Evolutionary conservation across 2,888 invertebrate genomes (phyloP).

Genomic region (Lasioglossum morio): DNA sequence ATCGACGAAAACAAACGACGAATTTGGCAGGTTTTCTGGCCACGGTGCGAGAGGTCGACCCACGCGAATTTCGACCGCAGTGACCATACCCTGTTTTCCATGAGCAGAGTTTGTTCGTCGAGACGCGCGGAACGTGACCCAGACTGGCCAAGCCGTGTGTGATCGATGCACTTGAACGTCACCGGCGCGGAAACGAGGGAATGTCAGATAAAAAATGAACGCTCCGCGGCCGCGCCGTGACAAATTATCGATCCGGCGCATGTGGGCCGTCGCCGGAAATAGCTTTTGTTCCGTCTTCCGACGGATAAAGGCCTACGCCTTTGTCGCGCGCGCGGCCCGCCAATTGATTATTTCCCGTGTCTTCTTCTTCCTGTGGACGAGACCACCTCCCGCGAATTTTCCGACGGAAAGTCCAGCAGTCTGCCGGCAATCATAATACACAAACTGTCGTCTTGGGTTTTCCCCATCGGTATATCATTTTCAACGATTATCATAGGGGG

Average conservation of each 20-base stretch:
- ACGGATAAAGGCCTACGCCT: constrained; percentile 10
- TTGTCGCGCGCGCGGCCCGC: constrained; percentile 15
- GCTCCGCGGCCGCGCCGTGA: constrained; percentile 20
- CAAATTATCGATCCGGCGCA: constrained; percentile 59
- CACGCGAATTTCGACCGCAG: background rate
- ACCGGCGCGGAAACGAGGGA: background rate
- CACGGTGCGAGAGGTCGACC: background rate
- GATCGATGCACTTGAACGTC: constrained; percentile 37
- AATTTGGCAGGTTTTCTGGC: constrained; percentile 1
- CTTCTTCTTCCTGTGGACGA: background rate
- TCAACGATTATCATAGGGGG: background rate
- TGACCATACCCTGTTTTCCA: background rate
- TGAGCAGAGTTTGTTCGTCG: background rate
- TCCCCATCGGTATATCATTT: background rate
- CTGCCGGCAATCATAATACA: background rate
- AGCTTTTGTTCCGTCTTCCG: constrained; percentile 55
- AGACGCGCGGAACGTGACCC: background rate
- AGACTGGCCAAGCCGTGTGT: background rate
- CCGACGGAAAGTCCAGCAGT: background rate
- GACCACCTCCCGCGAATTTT: background rate
- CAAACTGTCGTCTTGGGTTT: background rate
- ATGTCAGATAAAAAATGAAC: constrained; percentile 38
- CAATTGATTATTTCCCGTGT: constrained; percentile 22
- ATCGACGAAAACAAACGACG: background rate
- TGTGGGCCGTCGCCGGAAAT: constrained; percentile 58